phyloP scores from a whole-genome alignment of 2,888 invertebrate genomes.

The Thecocarcelia acutangulata region DNA sequence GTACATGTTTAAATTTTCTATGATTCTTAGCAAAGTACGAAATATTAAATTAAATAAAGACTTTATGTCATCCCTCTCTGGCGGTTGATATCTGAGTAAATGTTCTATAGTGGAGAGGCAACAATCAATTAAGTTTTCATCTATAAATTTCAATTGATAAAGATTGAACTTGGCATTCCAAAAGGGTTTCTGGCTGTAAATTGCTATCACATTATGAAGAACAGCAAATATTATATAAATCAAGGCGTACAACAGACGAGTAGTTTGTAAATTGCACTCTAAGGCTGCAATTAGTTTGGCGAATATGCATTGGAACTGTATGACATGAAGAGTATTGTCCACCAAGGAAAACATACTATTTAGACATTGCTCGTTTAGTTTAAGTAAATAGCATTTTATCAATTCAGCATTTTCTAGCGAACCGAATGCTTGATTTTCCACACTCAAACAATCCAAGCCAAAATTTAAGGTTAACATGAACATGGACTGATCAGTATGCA shows the following conservation, averaged over 20 bases:
- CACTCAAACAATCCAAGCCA: constrained; percentile 76
- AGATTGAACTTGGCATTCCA: constrained; percentile 61
- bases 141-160: constrained; percentile 73
- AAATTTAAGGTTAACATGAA: constrained; percentile 78
- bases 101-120: constrained; percentile 75
- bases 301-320: constrained; percentile 76
- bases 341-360: constrained; percentile 77
- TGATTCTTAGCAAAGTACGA: constrained; percentile 75
- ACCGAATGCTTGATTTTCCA: constrained; percentile 69
- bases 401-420: constrained; percentile 73
- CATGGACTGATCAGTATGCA: constrained; percentile 74
- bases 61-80: constrained; percentile 47
- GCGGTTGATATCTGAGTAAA: constrained; percentile 65
- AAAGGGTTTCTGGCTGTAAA: constrained; percentile 63
- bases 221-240: constrained; percentile 78
- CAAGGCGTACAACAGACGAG: constrained; percentile 74
- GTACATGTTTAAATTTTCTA: constrained; percentile 75
- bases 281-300: constrained; percentile 72
- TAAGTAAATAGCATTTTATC: constrained; percentile 77
- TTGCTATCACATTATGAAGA: constrained; percentile 75
- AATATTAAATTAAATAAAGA: constrained; percentile 65
- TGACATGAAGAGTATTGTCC: constrained; percentile 73
- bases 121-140: constrained; percentile 75
- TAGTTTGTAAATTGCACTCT: constrained; percentile 53
- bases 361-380: constrained; percentile 76